Conservation (phyloP, 2,113 vertebrate genomes). For the Sorex araneus region DNA sequence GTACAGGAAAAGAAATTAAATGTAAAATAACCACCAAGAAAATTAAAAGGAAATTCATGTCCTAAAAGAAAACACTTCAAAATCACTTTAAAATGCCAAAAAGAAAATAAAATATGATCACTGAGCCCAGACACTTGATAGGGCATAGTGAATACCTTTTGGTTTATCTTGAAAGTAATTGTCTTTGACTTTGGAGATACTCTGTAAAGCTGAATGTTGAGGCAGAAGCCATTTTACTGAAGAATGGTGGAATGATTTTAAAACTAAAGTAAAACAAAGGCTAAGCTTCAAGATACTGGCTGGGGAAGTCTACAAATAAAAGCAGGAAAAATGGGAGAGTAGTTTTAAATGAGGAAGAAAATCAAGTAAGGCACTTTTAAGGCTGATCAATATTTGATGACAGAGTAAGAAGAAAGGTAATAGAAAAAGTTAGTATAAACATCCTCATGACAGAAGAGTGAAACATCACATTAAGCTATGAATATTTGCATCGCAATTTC, state of each 20-base stretch:
- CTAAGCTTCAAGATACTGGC: not conserved
- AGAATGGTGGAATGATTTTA: conserved; percentile 38
- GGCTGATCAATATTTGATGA: conserved; percentile 8
- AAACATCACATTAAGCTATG: not conserved
- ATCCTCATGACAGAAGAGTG: not conserved
- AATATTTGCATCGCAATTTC: conserved; percentile 21
- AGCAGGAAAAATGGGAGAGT: not conserved
- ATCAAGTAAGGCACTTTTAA: conserved; percentile 26
- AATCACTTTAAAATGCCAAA: conserved; percentile 48
- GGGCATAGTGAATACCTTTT: conserved; percentile 65
- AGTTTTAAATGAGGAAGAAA: conserved; percentile 33
- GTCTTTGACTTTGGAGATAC: conserved; percentile 66
- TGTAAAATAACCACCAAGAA: conserved; percentile 67
- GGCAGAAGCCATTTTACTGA: conserved; percentile 25
- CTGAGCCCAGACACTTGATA: conserved; percentile 61
- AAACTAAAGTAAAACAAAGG: not conserved
- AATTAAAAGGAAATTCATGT: conserved; percentile 69
- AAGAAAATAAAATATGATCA: conserved; percentile 43
- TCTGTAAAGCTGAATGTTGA: conserved; percentile 33
- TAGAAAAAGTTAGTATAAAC: conserved; percentile 10
- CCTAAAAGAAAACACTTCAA: conserved; percentile 31
- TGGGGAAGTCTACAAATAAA: conserved; percentile 40
- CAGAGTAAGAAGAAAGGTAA: not conserved
- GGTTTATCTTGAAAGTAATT: conserved; percentile 67
- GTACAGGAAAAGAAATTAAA: not conserved